Conservation (phyloP, 2,888 invertebrate species). For the Nasonovia ribisnigri region DNA sequence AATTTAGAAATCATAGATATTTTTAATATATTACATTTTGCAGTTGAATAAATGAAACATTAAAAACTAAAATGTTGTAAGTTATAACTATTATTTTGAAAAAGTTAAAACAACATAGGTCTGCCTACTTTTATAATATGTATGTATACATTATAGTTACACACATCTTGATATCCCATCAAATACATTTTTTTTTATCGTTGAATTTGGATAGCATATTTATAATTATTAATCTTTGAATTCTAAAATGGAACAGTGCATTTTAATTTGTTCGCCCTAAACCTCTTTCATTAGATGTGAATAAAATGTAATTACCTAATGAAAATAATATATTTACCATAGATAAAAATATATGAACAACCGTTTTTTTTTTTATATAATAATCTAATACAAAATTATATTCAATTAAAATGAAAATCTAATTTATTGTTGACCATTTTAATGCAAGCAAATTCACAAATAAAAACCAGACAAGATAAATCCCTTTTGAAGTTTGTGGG, state of each 20-base stretch:
- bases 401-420: conserved; percentile 15
- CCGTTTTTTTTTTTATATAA: background rate
- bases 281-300: background rate
- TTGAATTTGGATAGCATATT: background rate
- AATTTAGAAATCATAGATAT: too few species aligned
- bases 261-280: background rate
- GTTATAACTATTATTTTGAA: too few species aligned
- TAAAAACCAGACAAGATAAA: background rate
- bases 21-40: too few species aligned
- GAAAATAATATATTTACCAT: background rate
- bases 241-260: background rate
- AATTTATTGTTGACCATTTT: background rate
- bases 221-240: background rate
- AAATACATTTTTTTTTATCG: too few species aligned
- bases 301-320: background rate
- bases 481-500: conserved; percentile 1
- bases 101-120: too few species aligned
- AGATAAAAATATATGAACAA: background rate
- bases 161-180: too few species aligned
- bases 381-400: background rate
- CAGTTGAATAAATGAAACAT: too few species aligned
- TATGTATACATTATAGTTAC: too few species aligned
- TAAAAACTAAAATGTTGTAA: too few species aligned
- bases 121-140: too few species aligned
- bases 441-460: background rate